Conservation (phyloP, 1,140 invertebrate genomes). For the Tetragonula clypearis region DNA sequence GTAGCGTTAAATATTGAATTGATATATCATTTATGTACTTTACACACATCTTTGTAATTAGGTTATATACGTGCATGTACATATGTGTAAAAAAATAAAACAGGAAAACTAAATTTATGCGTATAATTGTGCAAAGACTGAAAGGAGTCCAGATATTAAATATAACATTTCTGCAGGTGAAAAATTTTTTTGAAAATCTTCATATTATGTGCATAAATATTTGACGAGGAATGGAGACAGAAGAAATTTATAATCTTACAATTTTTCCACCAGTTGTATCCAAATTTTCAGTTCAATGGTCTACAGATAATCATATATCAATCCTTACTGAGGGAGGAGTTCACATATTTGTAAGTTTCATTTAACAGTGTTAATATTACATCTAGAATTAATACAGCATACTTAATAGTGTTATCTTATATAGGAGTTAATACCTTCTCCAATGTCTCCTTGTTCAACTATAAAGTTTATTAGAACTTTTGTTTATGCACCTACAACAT, state of each 20-base stretch:
- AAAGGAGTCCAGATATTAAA: not conserved
- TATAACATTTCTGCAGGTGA: not conserved
- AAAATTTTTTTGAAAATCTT: not conserved
- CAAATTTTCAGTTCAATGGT: conserved; percentile 76
- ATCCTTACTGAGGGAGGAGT: conserved; percentile 75
- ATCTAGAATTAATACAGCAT: not conserved
- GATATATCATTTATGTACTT: not conserved
- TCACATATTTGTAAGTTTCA: conserved; percentile 75
- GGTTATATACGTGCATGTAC: not conserved
- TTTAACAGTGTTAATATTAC: not conserved
- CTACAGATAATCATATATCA: conserved; percentile 77
- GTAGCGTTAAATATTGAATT: not conserved
- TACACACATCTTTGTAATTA: not conserved
- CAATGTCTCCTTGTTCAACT: conserved; percentile 63
- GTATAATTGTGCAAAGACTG: not conserved
- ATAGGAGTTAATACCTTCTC: conserved; percentile 75
- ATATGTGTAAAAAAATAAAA: not conserved
- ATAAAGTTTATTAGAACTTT: conserved; percentile 75
- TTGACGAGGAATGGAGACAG: conserved; percentile 46
- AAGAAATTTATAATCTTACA: conserved; percentile 73
- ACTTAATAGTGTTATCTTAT: conserved; percentile 5
- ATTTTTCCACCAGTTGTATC: conserved; percentile 70
- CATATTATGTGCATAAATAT: not conserved
- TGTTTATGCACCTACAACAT: conserved; percentile 66
- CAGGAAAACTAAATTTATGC: not conserved